phyloP scores from a whole-genome alignment of 2,797 vertebrate genomes.

The Rousettus madagascariensis region DNA sequence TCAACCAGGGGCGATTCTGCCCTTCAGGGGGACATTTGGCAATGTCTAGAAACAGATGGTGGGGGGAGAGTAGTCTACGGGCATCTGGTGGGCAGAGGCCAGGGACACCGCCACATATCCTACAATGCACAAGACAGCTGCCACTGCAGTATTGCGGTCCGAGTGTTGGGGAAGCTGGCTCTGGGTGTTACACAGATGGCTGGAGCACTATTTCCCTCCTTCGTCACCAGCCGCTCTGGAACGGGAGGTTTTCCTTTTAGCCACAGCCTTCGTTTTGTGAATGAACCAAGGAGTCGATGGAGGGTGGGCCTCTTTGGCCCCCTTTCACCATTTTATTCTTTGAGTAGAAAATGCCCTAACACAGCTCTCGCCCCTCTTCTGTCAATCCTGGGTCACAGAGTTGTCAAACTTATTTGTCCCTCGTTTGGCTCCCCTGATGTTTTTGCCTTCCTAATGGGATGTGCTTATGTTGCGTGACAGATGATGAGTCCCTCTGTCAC shows the following conservation, averaged over 20 bases:
- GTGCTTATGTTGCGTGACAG: background rate
- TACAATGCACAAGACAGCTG: background rate
- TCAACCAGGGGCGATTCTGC: background rate
- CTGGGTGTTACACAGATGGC: background rate
- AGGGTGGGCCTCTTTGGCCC: background rate
- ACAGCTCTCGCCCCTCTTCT: background rate
- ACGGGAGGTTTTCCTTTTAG: background rate
- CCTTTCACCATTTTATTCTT: slow-evolving; percentile 21
- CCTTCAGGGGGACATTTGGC: background rate
- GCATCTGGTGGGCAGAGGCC: background rate
- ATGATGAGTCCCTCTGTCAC: background rate
- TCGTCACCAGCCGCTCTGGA: background rate
- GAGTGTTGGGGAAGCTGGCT: background rate
- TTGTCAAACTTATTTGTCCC: background rate
- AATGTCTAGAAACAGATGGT: background rate
- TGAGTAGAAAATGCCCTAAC: background rate
- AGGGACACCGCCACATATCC: background rate
- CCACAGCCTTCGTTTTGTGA: slow-evolving; percentile 1
- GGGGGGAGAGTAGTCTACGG: background rate
- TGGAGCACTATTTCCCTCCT: background rate
- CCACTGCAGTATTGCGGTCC: background rate
- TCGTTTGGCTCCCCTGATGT: background rate
- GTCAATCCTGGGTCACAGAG: background rate
- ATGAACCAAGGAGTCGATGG: background rate
- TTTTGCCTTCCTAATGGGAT: slow-evolving; percentile 30